These are phyloP conservation scores for Parazoanthus swiftii DNA, from an alignment of 92 coral and sea anemone genomes.

Conservation along the genomic window DNA sequence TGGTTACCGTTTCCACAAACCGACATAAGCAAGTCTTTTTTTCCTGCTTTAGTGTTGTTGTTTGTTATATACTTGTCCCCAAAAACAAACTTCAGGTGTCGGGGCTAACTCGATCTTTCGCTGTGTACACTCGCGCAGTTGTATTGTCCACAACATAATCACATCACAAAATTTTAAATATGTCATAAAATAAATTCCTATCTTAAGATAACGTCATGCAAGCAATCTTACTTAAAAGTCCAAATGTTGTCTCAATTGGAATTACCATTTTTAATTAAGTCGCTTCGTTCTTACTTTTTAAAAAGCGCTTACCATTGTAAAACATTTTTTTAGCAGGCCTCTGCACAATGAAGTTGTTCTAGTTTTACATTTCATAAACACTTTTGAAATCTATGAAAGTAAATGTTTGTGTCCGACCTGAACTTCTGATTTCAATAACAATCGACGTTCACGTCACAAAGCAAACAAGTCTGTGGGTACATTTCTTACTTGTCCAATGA, in stretches of 20 bases:
- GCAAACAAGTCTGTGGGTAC: not conserved
- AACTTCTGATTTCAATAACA: not conserved
- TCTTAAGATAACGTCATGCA: too few species aligned
- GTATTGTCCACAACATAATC: too few species aligned
- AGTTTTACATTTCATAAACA: not conserved
- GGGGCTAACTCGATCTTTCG: not conserved
- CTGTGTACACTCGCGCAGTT: not conserved
- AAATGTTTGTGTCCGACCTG: not conserved
- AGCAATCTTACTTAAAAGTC: not conserved
- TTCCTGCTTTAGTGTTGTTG: not conserved
- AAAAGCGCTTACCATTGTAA: too few species aligned
- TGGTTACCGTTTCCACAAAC: not conserved
- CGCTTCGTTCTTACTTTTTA: not conserved
- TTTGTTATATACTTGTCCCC: not conserved
- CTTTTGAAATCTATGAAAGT: not conserved
- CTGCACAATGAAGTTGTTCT: not conserved
- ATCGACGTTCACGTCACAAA: not conserved
- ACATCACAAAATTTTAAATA: not conserved
- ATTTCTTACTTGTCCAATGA: conserved; percentile 12
- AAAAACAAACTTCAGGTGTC: not conserved
- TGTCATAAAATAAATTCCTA: not conserved
- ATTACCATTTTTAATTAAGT: too few species aligned
- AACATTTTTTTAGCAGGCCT: not conserved
- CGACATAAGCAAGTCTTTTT: not conserved
- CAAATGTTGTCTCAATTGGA: not conserved